Evolutionary conservation across 2,797 vertebrate genomes (phyloP), one percentile per base, ranked within the genome.

Genomic region (Ctenochaetus hawaiiensis): DNA sequence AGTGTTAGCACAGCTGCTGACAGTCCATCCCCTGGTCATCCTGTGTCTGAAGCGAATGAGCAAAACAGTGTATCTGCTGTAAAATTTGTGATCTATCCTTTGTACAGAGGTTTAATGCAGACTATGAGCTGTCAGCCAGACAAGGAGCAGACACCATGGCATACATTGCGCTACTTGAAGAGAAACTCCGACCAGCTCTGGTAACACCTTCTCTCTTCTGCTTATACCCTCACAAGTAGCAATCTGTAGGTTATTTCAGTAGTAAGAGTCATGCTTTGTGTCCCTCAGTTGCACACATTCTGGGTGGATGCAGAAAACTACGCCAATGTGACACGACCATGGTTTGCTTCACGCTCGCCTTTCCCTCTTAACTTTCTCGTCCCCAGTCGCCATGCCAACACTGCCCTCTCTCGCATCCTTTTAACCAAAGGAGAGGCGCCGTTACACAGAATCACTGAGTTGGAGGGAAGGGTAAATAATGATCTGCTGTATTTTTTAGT

Each of bases 251-350:
- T 17, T 2, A 2, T 45, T 22, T 14, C 34, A 5, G 54, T 44
- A 14, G 3, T 75, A 3, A 63, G 5, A 26, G 13, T 67, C 18
- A 58, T 69, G 37, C 66, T 62, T 79, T 66, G 47, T 63, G 34
- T 68, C 30, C 73, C 89, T 39, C 77, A 99, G 98, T 91, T 99
- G 86, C 97, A 99, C 89, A 98, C 97, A n/a, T 99, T 99, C 91
- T 99, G 98, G 98, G 95, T 99, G 80, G 98, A 99, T 71, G 91
- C 94, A 59, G 98, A 99, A 88, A 99, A 99, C 93, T 99, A 99
- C 78, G 94, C 95, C 81, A 95, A 88, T 84, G 86, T 99, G 90
- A 99, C 97, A 47, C 95, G 97, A 75, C 98, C 98, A 0, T 99
- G 98, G 98, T 99, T 97, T 89, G 96, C 97, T n/a, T 97, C 98